Conservation (phyloP, 2,888 invertebrate species). For the Meloe dianella region DNA sequence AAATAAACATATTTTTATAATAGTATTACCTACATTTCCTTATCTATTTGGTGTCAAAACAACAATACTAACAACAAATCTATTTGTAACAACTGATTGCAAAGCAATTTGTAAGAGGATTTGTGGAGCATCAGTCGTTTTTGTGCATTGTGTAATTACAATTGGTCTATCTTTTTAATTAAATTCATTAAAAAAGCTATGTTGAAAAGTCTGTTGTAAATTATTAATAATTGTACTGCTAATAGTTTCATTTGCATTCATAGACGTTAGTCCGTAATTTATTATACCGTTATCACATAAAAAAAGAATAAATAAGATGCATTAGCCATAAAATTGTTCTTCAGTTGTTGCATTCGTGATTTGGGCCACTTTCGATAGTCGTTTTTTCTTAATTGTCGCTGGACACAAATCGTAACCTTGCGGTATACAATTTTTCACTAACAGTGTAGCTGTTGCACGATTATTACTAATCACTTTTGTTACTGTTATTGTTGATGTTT, state of each 20-base stretch:
- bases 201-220: no score
- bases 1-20: not conserved
- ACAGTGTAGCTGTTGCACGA: slow-evolving; percentile 53
- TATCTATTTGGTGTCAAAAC: no score
- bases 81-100: no score
- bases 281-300: not conserved
- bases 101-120: no score
- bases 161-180: no score
- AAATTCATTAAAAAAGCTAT: no score
- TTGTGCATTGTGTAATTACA: no score
- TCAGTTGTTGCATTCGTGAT: slow-evolving; percentile 32
- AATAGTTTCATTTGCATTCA: not conserved
- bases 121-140: no score
- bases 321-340: slow-evolving; percentile 35
- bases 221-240: not conserved
- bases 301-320: not conserved
- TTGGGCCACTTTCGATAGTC: slow-evolving; percentile 43
- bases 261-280: not conserved
- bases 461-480: slow-evolving; percentile 52
- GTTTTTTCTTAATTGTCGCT: slow-evolving; percentile 40
- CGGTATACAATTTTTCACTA: slow-evolving; percentile 57
- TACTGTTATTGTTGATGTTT: slow-evolving; percentile 56
- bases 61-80: no score
- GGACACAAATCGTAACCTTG: slow-evolving; percentile 52
- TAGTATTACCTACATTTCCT: no score